Evolutionary conservation across 2,797 vertebrate genomes (phyloP).

Genomic region (Scyliorhinus canicula): DNA sequence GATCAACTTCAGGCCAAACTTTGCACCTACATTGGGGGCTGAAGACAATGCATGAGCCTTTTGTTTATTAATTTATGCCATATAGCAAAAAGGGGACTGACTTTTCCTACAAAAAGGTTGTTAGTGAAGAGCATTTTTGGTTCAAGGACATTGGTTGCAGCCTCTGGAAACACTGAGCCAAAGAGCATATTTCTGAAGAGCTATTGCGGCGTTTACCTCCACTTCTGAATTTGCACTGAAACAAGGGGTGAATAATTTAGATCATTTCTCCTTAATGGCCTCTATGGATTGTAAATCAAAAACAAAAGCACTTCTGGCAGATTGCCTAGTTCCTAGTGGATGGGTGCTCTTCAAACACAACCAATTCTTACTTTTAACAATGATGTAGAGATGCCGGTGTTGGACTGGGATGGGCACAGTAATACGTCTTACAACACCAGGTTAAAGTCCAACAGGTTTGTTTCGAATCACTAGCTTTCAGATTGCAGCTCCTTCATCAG

Average conservation of each 20-base stretch:
- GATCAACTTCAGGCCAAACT: background rate
- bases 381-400: too few species aligned
- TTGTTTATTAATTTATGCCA: background rate
- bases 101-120: background rate
- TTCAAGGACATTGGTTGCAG: background rate
- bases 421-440: too few species aligned
- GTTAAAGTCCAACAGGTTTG: too few species aligned
- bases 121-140: background rate
- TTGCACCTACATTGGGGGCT: background rate
- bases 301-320: background rate
- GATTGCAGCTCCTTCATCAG: too few species aligned
- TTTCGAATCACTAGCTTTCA: too few species aligned
- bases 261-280: slow-evolving; percentile 20
- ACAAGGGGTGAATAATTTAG: slow-evolving; percentile 5
- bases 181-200: background rate
- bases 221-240: background rate
- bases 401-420: too few species aligned
- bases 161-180: background rate
- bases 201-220: background rate
- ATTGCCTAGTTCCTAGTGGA: background rate
- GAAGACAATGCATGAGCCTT: background rate
- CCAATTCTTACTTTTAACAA: slow-evolving; percentile 7
- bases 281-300: slow-evolving; percentile 9
- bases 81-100: background rate
- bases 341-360: background rate